Evolutionary conservation across 2,113 vertebrate species (phyloP), one percentile per base, ranked within the genome.

Genomic region (Hippolais icterina): DNA sequence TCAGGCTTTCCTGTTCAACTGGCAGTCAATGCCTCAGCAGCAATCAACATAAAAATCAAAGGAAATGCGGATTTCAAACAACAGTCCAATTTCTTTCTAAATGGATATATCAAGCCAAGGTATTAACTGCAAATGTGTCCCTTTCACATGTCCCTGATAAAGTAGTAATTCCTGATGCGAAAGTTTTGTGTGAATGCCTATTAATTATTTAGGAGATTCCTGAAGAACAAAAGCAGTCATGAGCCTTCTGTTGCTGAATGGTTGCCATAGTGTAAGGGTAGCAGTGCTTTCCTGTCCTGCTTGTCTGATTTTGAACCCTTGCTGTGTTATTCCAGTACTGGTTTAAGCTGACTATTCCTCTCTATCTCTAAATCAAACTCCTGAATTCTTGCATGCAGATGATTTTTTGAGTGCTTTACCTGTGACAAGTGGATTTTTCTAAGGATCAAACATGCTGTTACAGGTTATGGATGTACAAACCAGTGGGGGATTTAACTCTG

Each of bases 101-200:
- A 96, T 9, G 98, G 98, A 77, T 98, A 98, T 84, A 59, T 99
- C 95, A 99, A 99, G 91, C 98, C 98, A 72, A 98, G 97, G 99
- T 99, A 98, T 17, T 78, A 86, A 50, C 23, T 25, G 19, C 37
- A 66, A 33, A n/a, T 64, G 7, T 44, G 27, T 47, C 18, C 3
- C 29, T 93, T 68, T 63, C n/a, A n/a, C 15, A 4, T 37, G 23
- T 47, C 74, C 18, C 64, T 57, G 7, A 31, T 60, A 25, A 70
- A 47, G 33, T 18, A 83, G 44, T 19, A 53, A 15, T 65, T 87
- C 10, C 25, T 72, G 31, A 49, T 41, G 15, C 54, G 56, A 22
- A 81, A 53, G 31, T 53, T 89, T 50, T 68, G 16, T 77, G 37
- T 59, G 44, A 82, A 50, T 41, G 41, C 27, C 37, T 1, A 0